Percentiles rank a stretch among this genome's conserved stretches.
Evolutionary conservation across 1,140 invertebrate genomes (phyloP).

Genomic region (Eumeta japonica): DNA sequence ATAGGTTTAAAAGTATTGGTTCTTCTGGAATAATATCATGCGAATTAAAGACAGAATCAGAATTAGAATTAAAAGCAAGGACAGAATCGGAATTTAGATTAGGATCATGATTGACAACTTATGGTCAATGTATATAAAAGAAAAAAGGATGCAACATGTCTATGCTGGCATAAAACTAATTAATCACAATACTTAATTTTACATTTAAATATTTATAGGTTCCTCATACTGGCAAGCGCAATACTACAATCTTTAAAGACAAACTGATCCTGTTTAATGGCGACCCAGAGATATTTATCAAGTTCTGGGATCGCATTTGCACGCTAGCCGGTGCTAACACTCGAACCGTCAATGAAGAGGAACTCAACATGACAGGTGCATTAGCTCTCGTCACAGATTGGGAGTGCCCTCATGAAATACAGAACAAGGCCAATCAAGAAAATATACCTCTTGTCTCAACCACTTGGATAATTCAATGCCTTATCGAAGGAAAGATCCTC

Average conservation of each 20-base stretch:
- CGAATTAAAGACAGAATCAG: too few relatives aligned
- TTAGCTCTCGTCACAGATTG: constrained; percentile 55
- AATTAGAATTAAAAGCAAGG: too few relatives aligned
- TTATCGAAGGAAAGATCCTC: constrained; percentile 58
- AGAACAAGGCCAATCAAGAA: constrained; percentile 54
- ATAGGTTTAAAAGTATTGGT: too few relatives aligned
- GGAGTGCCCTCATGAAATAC: constrained; percentile 57
- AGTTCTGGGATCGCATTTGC: constrained; percentile 61
- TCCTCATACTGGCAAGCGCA: constrained; percentile 37
- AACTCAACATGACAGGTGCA: constrained; percentile 49
- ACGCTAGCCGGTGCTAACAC: constrained; percentile 60
- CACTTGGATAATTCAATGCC: constrained; percentile 60
- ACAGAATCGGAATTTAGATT: too few relatives aligned
- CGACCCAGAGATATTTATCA: constrained; percentile 49
- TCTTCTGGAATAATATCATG: too few relatives aligned
- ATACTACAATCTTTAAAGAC: constrained; percentile 54
- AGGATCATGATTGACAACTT: too few relatives aligned
- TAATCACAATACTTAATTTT: too few relatives aligned
- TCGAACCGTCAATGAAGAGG: constrained; percentile 45
- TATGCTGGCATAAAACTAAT: too few relatives aligned
- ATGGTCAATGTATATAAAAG: too few relatives aligned
- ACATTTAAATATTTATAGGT: constrained; percentile 18
- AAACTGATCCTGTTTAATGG: constrained; percentile 54
- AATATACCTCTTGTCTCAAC: constrained; percentile 60
- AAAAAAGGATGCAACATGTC: too few relatives aligned